Conservation (phyloP, 1,140 invertebrate genomes). For the Aleiodes sp. region DNA sequence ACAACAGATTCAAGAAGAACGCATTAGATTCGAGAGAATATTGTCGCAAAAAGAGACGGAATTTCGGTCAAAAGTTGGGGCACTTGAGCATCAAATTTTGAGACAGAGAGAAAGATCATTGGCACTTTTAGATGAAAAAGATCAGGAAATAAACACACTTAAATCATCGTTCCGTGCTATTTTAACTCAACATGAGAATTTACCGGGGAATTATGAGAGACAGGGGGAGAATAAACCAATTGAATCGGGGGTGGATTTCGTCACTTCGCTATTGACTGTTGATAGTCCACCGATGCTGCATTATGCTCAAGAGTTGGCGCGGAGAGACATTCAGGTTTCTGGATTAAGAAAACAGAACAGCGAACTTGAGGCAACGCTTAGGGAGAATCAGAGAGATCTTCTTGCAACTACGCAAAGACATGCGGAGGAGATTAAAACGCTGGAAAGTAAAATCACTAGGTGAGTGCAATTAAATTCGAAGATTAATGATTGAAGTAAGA, state of each 20-base stretch:
- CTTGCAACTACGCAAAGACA: constrained; percentile 69
- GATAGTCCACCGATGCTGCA: constrained; percentile 79
- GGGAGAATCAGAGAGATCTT: constrained; percentile 72
- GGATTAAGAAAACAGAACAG: constrained; percentile 77
- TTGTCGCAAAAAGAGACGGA: constrained; percentile 63
- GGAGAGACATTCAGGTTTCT: constrained; percentile 83
- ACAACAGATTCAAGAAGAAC: constrained; percentile 68
- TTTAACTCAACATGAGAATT: constrained; percentile 53
- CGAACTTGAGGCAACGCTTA: constrained; percentile 73
- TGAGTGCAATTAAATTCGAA: constrained; percentile 36
- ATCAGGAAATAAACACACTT: constrained; percentile 77
- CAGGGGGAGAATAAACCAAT: constrained; percentile 30
- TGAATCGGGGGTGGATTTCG: constrained; percentile 48
- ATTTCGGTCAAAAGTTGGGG: constrained; percentile 69
- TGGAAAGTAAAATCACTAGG: constrained; percentile 66
- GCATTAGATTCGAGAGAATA: constrained; percentile 50
- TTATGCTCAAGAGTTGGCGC: constrained; percentile 84
- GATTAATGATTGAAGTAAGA: no score
- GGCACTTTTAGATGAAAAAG: constrained; percentile 80
- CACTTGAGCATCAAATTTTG: constrained; percentile 79
- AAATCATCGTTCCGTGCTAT: constrained; percentile 70
- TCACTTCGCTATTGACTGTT: constrained; percentile 51
- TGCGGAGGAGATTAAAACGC: constrained; percentile 67
- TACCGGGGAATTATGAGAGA: neutral
- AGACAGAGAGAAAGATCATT: constrained; percentile 83